These are phyloP conservation scores for Scrobipalpa atriplicella DNA, from an alignment of 2,888 invertebrate genomes.

Conservation along the genomic window DNA sequence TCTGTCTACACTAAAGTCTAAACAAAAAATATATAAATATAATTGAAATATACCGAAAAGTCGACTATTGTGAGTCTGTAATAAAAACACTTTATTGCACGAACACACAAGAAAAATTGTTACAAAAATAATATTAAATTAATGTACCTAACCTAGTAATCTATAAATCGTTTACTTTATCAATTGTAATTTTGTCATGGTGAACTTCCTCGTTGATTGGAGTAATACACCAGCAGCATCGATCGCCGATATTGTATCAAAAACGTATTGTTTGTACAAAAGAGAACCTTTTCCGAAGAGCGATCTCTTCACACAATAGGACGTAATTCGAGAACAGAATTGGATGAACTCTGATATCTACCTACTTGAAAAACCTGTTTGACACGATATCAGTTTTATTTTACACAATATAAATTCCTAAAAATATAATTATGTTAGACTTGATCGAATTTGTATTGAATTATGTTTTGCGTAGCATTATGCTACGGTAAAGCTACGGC, in stretches of 20 bases:
- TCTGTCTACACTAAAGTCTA: too few relatives aligned
- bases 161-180: too few relatives aligned
- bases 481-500: too few relatives aligned
- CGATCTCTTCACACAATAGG: slow-evolving; percentile 9
- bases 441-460: background rate
- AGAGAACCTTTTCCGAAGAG: background rate
- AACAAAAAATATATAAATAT: too few relatives aligned
- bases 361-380: background rate
- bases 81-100: too few relatives aligned
- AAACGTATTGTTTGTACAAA: slow-evolving; percentile 15
- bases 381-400: background rate
- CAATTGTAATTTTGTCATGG: too few relatives aligned
- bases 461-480: too few relatives aligned
- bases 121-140: too few relatives aligned
- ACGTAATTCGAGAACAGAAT: slow-evolving; percentile 13
- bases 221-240: slow-evolving; percentile 52
- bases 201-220: background rate
- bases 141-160: too few relatives aligned
- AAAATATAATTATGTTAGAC: background rate
- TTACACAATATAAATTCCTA: background rate
- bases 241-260: slow-evolving; percentile 49
- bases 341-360: background rate
- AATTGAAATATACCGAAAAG: too few relatives aligned
- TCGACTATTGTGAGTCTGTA: too few relatives aligned
- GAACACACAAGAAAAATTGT: too few relatives aligned